A percentile compares a stretch with the other conserved stretches of the same genome.
phyloP scores from a whole-genome alignment of 2,113 vertebrate genomes.

The Rutilus rutilus region DNA sequence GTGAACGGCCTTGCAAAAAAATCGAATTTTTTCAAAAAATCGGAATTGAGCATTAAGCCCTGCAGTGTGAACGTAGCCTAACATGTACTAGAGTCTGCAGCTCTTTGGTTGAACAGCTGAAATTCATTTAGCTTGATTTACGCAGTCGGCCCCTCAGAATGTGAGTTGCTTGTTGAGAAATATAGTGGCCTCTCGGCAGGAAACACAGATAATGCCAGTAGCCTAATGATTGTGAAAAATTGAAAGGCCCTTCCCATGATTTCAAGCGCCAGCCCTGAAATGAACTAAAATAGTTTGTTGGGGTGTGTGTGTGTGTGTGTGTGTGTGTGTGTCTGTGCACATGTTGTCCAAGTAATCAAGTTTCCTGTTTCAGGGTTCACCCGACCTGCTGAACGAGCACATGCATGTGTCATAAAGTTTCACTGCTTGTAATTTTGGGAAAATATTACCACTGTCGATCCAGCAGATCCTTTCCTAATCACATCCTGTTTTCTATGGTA shows the following conservation, averaged over 20 bases:
- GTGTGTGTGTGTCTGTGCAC: background rate
- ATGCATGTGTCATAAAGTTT: slow-evolving; percentile 28
- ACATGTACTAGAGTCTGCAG: background rate
- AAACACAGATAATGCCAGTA: slow-evolving; percentile 45
- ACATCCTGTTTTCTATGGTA: slow-evolving; percentile 15
- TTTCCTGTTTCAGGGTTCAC: slow-evolving; percentile 53
- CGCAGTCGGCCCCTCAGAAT: slow-evolving; percentile 15
- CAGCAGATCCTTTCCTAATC: background rate
- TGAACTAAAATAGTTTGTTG: slow-evolving; percentile 53
- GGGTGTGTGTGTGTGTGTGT: background rate
- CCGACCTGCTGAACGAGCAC: slow-evolving; percentile 23
- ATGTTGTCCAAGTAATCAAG: slow-evolving; percentile 44
- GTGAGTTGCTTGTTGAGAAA: slow-evolving; percentile 49
- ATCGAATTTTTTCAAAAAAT: too few relatives aligned
- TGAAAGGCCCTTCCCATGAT: slow-evolving; percentile 59
- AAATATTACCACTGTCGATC: background rate
- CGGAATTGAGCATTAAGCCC: too few relatives aligned
- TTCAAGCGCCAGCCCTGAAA: slow-evolving; percentile 46
- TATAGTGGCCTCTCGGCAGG: slow-evolving; percentile 48
- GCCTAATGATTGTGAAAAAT: slow-evolving; percentile 61
- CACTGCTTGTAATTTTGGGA: background rate
- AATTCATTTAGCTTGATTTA: slow-evolving; percentile 47
- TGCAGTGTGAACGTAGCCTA: too few relatives aligned
- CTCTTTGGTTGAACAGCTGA: slow-evolving; percentile 40
- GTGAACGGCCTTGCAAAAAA: too few relatives aligned